Percentiles rank a stretch among this genome's conserved stretches.
Evolutionary conservation across 2,888 invertebrate species (phyloP).

Genomic region (Ctenicera cuprea): DNA sequence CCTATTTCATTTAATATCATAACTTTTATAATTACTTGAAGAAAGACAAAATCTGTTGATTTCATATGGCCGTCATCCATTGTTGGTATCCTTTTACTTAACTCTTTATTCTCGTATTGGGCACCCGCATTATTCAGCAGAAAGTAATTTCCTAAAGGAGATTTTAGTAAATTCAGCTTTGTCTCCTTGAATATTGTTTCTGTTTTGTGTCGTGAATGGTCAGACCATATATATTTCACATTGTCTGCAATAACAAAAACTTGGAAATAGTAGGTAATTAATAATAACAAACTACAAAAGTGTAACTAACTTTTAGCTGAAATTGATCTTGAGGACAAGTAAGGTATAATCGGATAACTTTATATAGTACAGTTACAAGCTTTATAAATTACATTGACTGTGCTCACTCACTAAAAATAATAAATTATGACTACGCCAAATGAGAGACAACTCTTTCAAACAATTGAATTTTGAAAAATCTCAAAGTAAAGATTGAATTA

Average conservation of each 20-base stretch:
- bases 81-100: constrained; percentile 4
- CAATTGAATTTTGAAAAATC: no score
- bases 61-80: constrained; percentile 29
- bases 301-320: no score
- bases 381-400: no score
- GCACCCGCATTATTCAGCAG: constrained; percentile 57
- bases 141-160: constrained; percentile 64
- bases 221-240: constrained; percentile 64
- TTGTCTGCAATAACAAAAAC: constrained; percentile 57
- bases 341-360: no score
- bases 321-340: no score
- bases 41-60: constrained; percentile 57
- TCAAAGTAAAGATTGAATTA: no score
- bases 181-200: constrained; percentile 47
- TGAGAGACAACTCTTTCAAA: no score
- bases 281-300: no score
- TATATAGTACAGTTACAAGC: no score
- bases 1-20: background rate
- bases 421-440: no score
- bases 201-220: constrained; percentile 40
- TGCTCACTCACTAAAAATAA: no score
- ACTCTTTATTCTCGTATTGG: background rate
- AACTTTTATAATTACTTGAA: constrained; percentile 56
- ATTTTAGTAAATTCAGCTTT: constrained; percentile 61
- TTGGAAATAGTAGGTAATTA: background rate